Conservation (phyloP, 2,888 invertebrate genomes). For the Papilio protenor region DNA sequence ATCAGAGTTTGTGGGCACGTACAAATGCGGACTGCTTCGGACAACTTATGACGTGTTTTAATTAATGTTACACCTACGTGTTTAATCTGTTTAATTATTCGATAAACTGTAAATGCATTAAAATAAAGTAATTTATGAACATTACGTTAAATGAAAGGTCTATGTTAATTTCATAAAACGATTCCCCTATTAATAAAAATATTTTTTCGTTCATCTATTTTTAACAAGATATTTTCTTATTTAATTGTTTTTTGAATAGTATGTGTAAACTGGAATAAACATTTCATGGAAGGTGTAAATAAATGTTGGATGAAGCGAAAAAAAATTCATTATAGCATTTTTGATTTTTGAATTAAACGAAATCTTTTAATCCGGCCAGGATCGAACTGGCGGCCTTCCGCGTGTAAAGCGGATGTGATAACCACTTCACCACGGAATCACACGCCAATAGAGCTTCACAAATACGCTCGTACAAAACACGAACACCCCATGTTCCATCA, state of each 20-base stretch:
- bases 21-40: slow-evolving; percentile 65
- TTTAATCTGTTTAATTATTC: slow-evolving; percentile 15
- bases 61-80: slow-evolving; percentile 21
- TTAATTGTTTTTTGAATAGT: no score
- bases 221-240: background rate
- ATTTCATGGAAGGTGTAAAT: background rate
- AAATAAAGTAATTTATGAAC: background rate
- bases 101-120: background rate
- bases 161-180: no score
- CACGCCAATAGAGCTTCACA: background rate
- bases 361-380: slow-evolving; percentile 30
- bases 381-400: slow-evolving; percentile 40
- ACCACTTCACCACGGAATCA: slow-evolving; percentile 41
- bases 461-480: background rate
- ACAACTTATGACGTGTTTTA: slow-evolving; percentile 54
- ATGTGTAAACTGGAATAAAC: background rate
- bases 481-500: background rate
- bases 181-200: background rate
- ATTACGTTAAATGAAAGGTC: background rate
- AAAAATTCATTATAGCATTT: no score
- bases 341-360: no score
- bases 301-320: no score
- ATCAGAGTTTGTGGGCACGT: slow-evolving; percentile 62
- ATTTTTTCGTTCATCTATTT: no score
- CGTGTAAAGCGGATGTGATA: slow-evolving; percentile 39